These are phyloP conservation scores for Nothoprocta perdicaria DNA, from an alignment of 2,113 vertebrate species.

Conservation along the genomic window DNA sequence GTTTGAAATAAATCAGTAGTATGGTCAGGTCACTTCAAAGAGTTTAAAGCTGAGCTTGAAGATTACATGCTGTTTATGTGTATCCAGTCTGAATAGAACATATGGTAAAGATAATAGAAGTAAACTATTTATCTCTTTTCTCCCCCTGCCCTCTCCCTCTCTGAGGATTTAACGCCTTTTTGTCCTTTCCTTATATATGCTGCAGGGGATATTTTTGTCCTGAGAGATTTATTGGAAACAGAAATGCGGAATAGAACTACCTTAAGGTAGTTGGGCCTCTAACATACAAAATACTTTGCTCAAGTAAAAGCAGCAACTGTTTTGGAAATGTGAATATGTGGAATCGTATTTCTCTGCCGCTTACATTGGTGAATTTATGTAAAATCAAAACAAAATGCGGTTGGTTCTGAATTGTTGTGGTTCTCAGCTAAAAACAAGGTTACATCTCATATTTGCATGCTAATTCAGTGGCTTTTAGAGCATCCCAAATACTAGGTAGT, in stretches of 20 bases:
- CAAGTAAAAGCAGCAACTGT: background rate
- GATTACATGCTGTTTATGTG: slow-evolving; percentile 77
- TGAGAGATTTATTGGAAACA: slow-evolving; percentile 52
- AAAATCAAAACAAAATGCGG: slow-evolving; percentile 16
- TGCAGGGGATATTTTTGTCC: slow-evolving; percentile 40
- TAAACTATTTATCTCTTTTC: slow-evolving; percentile 61
- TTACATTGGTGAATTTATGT: background rate
- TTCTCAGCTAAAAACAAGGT: background rate
- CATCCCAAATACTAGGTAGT: background rate
- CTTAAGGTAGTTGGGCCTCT: slow-evolving; percentile 11
- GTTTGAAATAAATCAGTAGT: slow-evolving; percentile 81
- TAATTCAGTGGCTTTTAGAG: background rate
- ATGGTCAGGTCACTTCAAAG: slow-evolving; percentile 82
- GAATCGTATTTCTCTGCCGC: slow-evolving; percentile 1
- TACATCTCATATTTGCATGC: background rate
- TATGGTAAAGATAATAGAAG: slow-evolving; percentile 70
- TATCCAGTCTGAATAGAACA: slow-evolving; percentile 70
- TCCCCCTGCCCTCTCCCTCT: background rate
- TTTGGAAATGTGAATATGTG: slow-evolving; percentile 16
- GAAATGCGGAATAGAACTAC: slow-evolving; percentile 12
- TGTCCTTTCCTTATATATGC: slow-evolving; percentile 23
- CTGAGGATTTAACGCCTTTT: slow-evolving; percentile 54
- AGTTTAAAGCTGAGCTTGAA: slow-evolving; percentile 64
- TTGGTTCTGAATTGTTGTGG: background rate
- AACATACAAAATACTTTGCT: background rate